Percentiles rank a stretch among this genome's conserved stretches.
phyloP scores from a whole-genome alignment of 1,140 invertebrate species.

The Popillia japonica region DNA sequence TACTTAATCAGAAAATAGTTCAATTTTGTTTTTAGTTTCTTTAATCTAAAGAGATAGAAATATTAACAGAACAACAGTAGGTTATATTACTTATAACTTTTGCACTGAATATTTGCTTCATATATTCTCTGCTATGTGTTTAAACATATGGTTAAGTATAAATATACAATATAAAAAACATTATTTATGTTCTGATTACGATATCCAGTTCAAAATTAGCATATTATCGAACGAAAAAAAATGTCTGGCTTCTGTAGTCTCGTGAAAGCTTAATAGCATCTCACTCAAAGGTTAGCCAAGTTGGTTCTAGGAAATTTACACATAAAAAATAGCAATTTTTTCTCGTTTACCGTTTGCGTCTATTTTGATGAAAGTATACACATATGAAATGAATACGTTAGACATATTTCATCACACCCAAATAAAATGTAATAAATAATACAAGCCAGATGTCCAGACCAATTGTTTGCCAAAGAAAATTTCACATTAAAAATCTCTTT shows the following conservation, averaged over 20 bases:
- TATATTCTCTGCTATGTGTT: too few relatives aligned
- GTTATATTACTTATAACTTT: too few relatives aligned
- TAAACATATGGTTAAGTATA: too few relatives aligned
- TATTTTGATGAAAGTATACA: neutral
- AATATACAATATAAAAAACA: neutral
- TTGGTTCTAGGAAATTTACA: constrained; percentile 5
- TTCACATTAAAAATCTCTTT: constrained; percentile 21
- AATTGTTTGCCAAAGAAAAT: constrained; percentile 30
- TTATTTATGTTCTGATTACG: neutral
- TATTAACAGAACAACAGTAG: too few relatives aligned
- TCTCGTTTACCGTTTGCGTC: neutral
- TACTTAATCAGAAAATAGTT: too few relatives aligned
- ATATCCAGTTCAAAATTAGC: neutral
- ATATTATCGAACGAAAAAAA: neutral
- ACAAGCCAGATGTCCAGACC: constrained; percentile 28
- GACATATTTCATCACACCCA: constrained; percentile 23
- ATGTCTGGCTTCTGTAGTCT: constrained; percentile 4
- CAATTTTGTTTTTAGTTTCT: too few relatives aligned
- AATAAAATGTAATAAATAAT: constrained; percentile 36
- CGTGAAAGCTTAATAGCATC: constrained; percentile 17
- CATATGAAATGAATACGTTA: neutral
- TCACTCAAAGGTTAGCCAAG: neutral
- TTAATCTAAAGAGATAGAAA: too few relatives aligned
- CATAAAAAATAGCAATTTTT: constrained; percentile 22
- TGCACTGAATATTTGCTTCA: too few relatives aligned